phyloP scores from a whole-genome alignment of 2,888 invertebrate genomes.

The Gastrophysa polygoni region DNA sequence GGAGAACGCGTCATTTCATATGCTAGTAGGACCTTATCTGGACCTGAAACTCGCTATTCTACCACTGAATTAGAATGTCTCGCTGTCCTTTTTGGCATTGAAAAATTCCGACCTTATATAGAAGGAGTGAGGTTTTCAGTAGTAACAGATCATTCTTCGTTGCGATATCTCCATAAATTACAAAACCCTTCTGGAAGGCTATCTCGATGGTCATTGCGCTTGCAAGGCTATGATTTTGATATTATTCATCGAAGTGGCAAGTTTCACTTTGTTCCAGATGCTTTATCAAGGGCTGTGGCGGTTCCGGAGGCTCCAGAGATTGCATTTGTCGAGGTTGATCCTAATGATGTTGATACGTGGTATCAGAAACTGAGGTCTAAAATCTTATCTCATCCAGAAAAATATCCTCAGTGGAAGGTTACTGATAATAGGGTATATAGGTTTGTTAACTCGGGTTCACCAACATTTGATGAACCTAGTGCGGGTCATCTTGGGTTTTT shows the following conservation, averaged over 20 bases:
- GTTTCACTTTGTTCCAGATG: slow-evolving; percentile 16
- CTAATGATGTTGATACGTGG: slow-evolving; percentile 23
- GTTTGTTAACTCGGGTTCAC: too few species aligned
- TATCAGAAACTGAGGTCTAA: slow-evolving; percentile 11
- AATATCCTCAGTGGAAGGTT: slow-evolving; percentile 30
- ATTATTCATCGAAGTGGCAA: slow-evolving; percentile 16
- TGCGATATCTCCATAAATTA: too few species aligned
- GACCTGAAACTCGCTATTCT: too few species aligned
- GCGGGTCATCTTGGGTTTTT: too few species aligned
- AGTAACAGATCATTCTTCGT: too few species aligned
- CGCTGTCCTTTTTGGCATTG: slow-evolving; percentile 37
- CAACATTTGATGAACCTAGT: too few species aligned
- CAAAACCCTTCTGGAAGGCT: too few species aligned
- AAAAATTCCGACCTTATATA: slow-evolving; percentile 36
- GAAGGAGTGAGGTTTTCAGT: slow-evolving; percentile 34
- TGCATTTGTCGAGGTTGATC: slow-evolving; percentile 6
- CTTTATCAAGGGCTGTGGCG: slow-evolving; percentile 16
- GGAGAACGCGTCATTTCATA: too few species aligned
- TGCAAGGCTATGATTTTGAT: slow-evolving; percentile 23
- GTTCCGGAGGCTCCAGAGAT: background rate
- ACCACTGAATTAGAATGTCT: slow-evolving; percentile 32
- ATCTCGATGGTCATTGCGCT: slow-evolving; percentile 22
- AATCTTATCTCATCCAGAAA: slow-evolving; percentile 15
- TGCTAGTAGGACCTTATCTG: too few species aligned
- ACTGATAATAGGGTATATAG: too few species aligned